Conservation (phyloP, 2,797 vertebrate species). For the Simalia tracyae region DNA sequence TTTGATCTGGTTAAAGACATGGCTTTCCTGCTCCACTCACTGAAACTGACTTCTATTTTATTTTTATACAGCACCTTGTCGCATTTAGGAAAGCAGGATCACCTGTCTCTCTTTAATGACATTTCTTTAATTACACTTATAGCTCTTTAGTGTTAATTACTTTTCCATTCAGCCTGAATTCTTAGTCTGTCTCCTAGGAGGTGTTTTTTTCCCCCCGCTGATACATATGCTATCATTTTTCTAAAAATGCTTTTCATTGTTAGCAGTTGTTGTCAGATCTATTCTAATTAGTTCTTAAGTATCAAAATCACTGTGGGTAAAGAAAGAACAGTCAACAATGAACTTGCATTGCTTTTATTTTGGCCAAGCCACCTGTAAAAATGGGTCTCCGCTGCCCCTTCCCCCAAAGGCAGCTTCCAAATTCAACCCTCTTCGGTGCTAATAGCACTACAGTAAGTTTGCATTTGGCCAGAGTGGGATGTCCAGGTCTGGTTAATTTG, state of each 20-base stretch:
- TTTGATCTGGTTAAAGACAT: slow-evolving; percentile 99
- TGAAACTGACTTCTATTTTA: slow-evolving; percentile 73
- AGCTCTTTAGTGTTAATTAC: slow-evolving; percentile 82
- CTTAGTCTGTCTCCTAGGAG: slow-evolving; percentile 66
- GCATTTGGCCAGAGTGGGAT: neutral
- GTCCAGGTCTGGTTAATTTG: slow-evolving; percentile 10
- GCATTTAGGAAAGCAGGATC: slow-evolving; percentile 87
- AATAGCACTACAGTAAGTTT: slow-evolving; percentile 24
- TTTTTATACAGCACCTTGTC: slow-evolving; percentile 76
- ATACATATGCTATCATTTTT: slow-evolving; percentile 60
- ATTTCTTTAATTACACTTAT: slow-evolving; percentile 93
- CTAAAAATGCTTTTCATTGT: slow-evolving; percentile 62
- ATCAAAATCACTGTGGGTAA: slow-evolving; percentile 63
- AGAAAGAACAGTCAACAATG: slow-evolving; percentile 45
- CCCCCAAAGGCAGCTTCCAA: slow-evolving; percentile 39
- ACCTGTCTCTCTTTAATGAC: slow-evolving; percentile 92
- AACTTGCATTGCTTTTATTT: neutral
- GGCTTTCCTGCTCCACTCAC: slow-evolving; percentile 80
- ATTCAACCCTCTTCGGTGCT: slow-evolving; percentile 12
- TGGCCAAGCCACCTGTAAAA: neutral
- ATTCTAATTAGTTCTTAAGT: slow-evolving; percentile 66
- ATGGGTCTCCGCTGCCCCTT: slow-evolving; percentile 25
- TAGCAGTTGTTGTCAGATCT: slow-evolving; percentile 66
- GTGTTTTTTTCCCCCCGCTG: slow-evolving; percentile 31
- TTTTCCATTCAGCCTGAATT: slow-evolving; percentile 73